Base-by-base conservation (phyloP, 1,140 invertebrate genomes). In the Lutraria rhynchaena region DNA sequence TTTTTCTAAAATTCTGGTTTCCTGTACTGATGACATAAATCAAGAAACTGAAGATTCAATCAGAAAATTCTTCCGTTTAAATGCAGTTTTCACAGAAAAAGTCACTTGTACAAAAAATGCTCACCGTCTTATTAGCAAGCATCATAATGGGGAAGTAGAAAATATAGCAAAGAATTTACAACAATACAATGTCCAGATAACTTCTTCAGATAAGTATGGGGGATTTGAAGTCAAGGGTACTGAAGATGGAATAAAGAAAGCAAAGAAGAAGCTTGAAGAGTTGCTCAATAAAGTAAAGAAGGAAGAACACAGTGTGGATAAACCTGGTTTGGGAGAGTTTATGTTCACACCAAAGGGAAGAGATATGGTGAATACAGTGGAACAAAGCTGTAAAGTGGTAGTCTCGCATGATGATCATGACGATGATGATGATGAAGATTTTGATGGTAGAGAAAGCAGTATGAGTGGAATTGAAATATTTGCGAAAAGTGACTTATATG, bases 271-370 rank as follows among this genome's bases (percentile, higher is more conserved):
- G 22, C 44, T 76, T 11, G 7, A 44, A 13, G 24, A 17, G 35
- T 24, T 76, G 53, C 4, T 63, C n/a, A 2, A 7, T 3, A 53
- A 31, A 29, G 74, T 76, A 1, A 49, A 63, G 35, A 58, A 63
- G 19, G 13, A 31, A 27, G 41, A 63, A 51, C 58, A 76, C 37
- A 31, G 3, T 2, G 1, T 76, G 1, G 7, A n/a, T 0, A 76
- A 65, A 33, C 74, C 74, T 19, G 74, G 74, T 0, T 24, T 76
- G 33, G 31, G 19, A 11, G 27, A 49, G 19, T 46, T 49, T 24
- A 76, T 76, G 58, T n/a, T 51, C 46, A 63, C 74, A 0, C 15
- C 55, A 4, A 76, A 76, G 51, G 74, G 74, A 63, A 61, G 24
- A 57, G 58, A 63, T 35, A 65, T 46, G 17, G n/a, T 63, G 4